Evolutionary conservation across 2,888 invertebrate species (phyloP), one percentile per base, ranked within the genome.

Genomic region (Melitaea athalia): DNA sequence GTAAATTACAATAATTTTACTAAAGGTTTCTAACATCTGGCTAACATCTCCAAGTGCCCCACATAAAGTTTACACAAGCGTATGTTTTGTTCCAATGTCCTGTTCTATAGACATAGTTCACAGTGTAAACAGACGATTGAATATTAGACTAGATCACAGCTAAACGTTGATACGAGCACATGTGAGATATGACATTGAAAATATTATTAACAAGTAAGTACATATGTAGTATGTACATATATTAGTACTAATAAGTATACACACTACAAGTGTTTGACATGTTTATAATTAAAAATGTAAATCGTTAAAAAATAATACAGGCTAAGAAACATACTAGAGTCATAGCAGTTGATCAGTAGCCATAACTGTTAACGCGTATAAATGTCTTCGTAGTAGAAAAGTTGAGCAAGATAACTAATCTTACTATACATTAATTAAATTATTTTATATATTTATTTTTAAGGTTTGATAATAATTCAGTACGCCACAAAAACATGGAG

Each of bases 1-100:
- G 6, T 38, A 14, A 14, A 14, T n/a, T 55, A 14, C 33, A 3
- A 14, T 42, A 55, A 0, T 38, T 3, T 24, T 5, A 47, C 31
- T 8, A 60, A 81, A 74, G 73, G 84, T 87, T 85, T 43, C 12
- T n/a, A 4, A 74, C 57, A 69, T 45, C 83, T 81, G 81, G 4
- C 50, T 38, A 3, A 63, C 63, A 70, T 68, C 63, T 67, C 70
- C 71, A 76, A 74, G 70, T 81, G 78, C 71, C 80, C 79, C 70
- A 80, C 73, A 81, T 82, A 80, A 74, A 73, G 77, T 83, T 84
- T 78, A 79, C 74, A 75, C 80, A 81, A 77, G 76, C 75, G 71
- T 63, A 74, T 86, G 83, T 87, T 85, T 77, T 81, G 75, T 74
- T 79, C 84, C 79, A 88, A 87, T 86, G 83, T 91, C 89, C 90